Conservation (phyloP, 2,888 invertebrate species). For the Steromphala cineraria region DNA sequence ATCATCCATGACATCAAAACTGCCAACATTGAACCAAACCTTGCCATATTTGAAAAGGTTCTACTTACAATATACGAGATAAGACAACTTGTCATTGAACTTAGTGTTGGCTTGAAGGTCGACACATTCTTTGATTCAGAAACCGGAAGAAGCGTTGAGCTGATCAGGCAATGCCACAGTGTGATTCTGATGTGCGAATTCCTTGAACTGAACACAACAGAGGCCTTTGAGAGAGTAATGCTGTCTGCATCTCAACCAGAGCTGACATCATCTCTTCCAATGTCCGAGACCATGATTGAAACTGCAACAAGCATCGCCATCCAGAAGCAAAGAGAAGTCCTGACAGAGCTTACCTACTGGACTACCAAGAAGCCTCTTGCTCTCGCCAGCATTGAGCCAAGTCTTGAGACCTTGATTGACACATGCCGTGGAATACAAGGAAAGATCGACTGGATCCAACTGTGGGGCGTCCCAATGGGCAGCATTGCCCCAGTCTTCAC, state of each 20-base stretch:
- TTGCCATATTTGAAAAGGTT: not conserved
- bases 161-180: not conserved
- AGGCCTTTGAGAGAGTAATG: constrained; percentile 7
- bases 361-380: not conserved
- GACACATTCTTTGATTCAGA: constrained; percentile 26
- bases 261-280: not conserved
- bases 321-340: not conserved
- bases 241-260: not conserved
- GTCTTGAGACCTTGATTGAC: not conserved
- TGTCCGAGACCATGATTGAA: not conserved
- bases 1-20: not conserved
- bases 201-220: not conserved
- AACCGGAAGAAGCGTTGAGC: not conserved
- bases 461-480: not conserved
- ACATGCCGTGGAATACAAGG: not conserved
- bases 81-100: constrained; percentile 26
- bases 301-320: not conserved
- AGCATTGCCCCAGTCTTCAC: not conserved
- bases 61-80: constrained; percentile 3
- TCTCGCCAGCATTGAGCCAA: not conserved
- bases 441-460: constrained; percentile 5
- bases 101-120: constrained; percentile 29
- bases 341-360: not conserved
- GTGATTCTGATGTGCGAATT: not conserved
- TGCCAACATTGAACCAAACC: not conserved